phyloP scores from a whole-genome alignment of 2,113 vertebrate species.

The Phaethornis superciliosus region DNA sequence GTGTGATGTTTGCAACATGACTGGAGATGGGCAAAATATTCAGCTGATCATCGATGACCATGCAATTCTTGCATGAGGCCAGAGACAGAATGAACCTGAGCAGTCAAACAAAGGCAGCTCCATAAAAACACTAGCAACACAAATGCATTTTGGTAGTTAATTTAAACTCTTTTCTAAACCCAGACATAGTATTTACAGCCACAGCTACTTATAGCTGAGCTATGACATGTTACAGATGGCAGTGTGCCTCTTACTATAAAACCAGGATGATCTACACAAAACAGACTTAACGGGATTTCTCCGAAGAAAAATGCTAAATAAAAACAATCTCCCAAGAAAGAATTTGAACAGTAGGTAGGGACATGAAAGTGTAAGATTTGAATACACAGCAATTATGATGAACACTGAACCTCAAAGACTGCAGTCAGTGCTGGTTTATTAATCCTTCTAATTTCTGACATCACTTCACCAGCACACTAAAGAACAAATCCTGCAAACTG shows the following conservation, averaged over 20 bases:
- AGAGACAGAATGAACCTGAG: slow-evolving; percentile 93
- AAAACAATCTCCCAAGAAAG: background rate
- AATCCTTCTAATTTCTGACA: background rate
- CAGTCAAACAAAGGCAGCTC: slow-evolving; percentile 2
- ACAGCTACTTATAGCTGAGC: background rate
- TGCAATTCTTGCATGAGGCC: slow-evolving; percentile 91
- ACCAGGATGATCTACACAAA: background rate
- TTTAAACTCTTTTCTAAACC: background rate
- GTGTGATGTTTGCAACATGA: slow-evolving; percentile 86
- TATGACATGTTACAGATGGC: background rate
- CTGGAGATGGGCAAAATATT: slow-evolving; percentile 93
- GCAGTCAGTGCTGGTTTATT: background rate
- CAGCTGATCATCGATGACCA: slow-evolving; percentile 95
- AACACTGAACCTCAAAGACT: background rate
- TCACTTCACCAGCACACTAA: background rate
- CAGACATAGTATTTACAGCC: background rate
- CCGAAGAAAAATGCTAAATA: background rate
- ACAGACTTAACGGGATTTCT: background rate
- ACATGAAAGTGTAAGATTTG: background rate
- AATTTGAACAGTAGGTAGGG: background rate
- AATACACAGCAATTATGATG: background rate
- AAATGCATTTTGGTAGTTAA: background rate
- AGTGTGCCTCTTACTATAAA: background rate
- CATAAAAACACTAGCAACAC: background rate
- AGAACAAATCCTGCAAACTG: background rate